Conservation (phyloP, 2,797 vertebrate genomes). For the Eidolon dupreanum region DNA sequence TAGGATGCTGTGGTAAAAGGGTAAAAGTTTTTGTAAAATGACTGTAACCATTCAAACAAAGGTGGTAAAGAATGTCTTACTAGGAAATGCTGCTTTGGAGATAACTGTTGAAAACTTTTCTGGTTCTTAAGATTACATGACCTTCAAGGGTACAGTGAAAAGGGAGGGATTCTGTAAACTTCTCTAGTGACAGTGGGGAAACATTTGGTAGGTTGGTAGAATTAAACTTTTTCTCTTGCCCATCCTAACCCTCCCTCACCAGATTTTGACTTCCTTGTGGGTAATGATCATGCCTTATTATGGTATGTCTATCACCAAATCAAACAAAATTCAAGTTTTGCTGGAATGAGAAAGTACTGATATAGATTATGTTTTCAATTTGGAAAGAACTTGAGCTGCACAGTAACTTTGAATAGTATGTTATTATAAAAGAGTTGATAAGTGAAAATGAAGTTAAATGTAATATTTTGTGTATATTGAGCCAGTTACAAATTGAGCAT, state of each 20-base stretch:
- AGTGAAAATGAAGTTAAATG: constrained; percentile 34
- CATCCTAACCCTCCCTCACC: background rate
- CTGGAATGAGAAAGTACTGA: background rate
- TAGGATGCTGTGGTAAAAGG: background rate
- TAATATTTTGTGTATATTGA: background rate
- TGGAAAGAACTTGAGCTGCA: background rate
- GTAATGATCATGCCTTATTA: background rate
- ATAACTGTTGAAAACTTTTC: background rate
- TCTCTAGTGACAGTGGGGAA: background rate
- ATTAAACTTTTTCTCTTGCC: background rate
- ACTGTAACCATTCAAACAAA: background rate
- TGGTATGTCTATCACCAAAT: background rate
- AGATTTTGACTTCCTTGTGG: background rate
- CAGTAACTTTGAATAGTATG: background rate
- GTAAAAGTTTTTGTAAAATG: background rate
- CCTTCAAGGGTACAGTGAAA: background rate
- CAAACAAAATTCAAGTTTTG: background rate
- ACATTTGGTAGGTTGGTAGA: background rate
- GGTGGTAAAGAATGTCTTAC: background rate
- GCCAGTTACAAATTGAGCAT: background rate
- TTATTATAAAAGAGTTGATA: background rate
- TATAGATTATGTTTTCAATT: background rate
- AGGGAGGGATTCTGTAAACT: background rate
- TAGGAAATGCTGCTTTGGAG: background rate
- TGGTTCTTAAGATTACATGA: background rate